These are phyloP conservation scores for Ispidina lecontei DNA, from an alignment of 2,797 vertebrate genomes.

Conservation along the genomic window DNA sequence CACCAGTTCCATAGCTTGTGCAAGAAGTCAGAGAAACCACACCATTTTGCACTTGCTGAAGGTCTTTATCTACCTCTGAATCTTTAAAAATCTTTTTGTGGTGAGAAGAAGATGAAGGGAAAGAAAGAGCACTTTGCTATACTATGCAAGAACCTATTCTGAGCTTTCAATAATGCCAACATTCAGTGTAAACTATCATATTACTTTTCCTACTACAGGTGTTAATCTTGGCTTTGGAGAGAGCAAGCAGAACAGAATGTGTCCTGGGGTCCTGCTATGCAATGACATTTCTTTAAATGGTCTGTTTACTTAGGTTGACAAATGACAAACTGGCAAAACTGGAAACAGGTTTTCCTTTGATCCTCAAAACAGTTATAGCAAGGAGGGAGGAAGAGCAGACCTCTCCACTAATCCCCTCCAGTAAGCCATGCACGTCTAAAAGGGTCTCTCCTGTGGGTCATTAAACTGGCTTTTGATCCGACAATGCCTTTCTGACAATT, in stretches of 20 bases:
- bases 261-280: neutral
- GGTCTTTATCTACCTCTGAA: neutral
- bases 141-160: slow-evolving; percentile 1
- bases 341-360: slow-evolving; percentile 32
- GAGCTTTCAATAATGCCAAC: slow-evolving; percentile 32
- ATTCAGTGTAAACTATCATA: neutral
- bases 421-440: neutral
- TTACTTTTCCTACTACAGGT: slow-evolving; percentile 20
- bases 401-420: neutral
- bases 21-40: neutral
- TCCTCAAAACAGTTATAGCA: neutral
- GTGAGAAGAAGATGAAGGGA: neutral
- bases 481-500: neutral
- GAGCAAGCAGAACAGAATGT: slow-evolving; percentile 10
- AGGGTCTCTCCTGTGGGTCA: neutral
- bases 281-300: slow-evolving; percentile 38
- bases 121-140: neutral
- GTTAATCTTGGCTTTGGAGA: slow-evolving; percentile 43
- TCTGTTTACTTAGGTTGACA: slow-evolving; percentile 37
- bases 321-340: slow-evolving; percentile 42
- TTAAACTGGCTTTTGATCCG: neutral
- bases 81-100: slow-evolving; percentile 32
- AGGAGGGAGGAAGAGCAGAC: neutral
- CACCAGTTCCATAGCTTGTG: neutral
- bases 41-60: neutral